A percentile compares a stretch with the other conserved stretches of the same genome.
These are phyloP conservation scores for Phataginus tricuspis DNA, from an alignment of 2,797 vertebrate genomes.

Conservation along the genomic window DNA sequence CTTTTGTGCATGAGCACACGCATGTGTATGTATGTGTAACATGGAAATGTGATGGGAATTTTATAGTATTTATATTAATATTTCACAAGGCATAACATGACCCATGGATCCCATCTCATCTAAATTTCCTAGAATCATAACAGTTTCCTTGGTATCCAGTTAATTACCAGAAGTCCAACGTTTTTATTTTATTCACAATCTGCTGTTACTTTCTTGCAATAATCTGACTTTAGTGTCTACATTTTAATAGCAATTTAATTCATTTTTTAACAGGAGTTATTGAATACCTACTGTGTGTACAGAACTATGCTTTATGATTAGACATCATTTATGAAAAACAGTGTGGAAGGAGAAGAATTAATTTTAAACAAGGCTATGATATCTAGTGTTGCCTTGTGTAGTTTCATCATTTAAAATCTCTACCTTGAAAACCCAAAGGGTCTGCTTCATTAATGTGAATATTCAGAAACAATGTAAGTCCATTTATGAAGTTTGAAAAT, in stretches of 20 bases:
- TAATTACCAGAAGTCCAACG: background rate
- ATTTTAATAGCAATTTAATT: slow-evolving; percentile 40
- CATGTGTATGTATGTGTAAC: background rate
- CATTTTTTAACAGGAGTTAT: background rate
- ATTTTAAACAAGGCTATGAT: background rate
- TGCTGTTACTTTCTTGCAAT: background rate
- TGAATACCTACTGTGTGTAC: background rate
- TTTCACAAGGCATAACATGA: background rate
- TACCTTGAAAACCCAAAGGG: background rate
- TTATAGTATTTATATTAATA: background rate
- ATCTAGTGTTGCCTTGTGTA: background rate
- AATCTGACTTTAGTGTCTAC: background rate
- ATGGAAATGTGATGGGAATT: background rate
- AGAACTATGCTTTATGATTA: slow-evolving; percentile 6
- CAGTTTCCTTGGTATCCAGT: background rate
- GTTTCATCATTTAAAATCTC: slow-evolving; percentile 22
- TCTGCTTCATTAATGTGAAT: background rate
- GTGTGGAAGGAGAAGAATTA: slow-evolving; percentile 2
- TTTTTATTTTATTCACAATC: background rate
- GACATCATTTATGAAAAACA: background rate
- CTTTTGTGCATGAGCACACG: background rate
- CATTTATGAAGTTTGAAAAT: background rate
- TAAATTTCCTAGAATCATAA: background rate
- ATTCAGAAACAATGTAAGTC: background rate
- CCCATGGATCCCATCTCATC: background rate